These are phyloP conservation scores for Dastarcus helophoroides DNA, from an alignment of 2,888 invertebrate species.

Conservation along the genomic window DNA sequence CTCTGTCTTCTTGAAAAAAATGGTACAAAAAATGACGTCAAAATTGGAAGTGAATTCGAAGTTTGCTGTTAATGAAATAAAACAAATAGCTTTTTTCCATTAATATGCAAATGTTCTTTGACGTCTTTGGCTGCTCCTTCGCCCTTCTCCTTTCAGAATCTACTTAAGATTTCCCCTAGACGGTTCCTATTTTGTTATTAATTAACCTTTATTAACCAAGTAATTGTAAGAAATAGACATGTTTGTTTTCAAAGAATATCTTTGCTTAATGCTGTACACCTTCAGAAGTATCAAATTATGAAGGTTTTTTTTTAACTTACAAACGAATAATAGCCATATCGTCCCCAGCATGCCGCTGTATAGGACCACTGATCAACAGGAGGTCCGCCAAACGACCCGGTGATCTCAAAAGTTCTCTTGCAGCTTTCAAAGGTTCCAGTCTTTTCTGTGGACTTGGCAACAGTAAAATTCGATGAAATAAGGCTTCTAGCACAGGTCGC, in stretches of 20 bases:
- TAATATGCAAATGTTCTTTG: too few species aligned
- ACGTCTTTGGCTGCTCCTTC: too few species aligned
- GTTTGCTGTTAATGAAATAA: constrained; percentile 3
- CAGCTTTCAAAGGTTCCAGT: constrained; percentile 72
- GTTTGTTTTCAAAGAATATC: too few species aligned
- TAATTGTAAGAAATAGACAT: too few species aligned
- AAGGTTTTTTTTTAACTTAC: constrained; percentile 52
- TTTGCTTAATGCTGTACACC: too few species aligned
- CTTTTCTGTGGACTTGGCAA: constrained; percentile 79
- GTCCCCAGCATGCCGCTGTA: constrained; percentile 55
- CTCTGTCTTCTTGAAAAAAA: too few species aligned
- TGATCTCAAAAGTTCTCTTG: constrained; percentile 67
- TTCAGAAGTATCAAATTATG: constrained; percentile 2
- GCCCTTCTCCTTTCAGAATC: too few species aligned
- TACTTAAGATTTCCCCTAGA: too few species aligned
- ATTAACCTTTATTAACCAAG: too few species aligned
- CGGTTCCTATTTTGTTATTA: too few species aligned
- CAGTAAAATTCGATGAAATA: constrained; percentile 85
- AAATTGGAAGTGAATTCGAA: constrained; percentile 3
- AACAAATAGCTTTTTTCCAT: background rate
- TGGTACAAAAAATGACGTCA: constrained; percentile 4
- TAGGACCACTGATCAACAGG: constrained; percentile 45
- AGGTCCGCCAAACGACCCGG: constrained; percentile 70
- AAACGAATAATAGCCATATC: constrained; percentile 75
- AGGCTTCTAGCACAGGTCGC: constrained; percentile 81